Evolutionary conservation across 1,140 invertebrate species (phyloP).

Genomic region (Zelostemma sp.): DNA sequence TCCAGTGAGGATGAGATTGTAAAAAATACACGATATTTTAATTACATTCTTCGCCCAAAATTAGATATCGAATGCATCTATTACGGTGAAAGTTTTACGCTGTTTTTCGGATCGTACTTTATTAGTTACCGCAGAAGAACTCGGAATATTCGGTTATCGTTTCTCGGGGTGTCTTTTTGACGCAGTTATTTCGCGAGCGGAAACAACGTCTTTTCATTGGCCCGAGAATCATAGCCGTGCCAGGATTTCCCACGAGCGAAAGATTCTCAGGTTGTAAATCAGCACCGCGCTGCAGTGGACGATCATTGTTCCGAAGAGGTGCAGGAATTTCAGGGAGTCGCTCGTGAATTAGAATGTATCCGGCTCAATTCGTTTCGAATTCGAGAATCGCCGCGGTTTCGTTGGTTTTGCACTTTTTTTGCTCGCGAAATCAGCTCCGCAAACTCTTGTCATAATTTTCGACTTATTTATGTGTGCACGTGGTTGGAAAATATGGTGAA

Average conservation of each 20-base stretch:
- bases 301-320: conserved; percentile 49
- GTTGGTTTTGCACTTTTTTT: conserved; percentile 13
- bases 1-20: too few relatives aligned
- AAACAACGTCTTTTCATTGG: conserved; percentile 45
- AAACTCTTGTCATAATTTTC: background rate
- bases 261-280: conserved; percentile 57
- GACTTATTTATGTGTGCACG: conserved; percentile 2
- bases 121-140: too few relatives aligned
- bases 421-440: too few relatives aligned
- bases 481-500: too few relatives aligned
- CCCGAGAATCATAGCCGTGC: conserved; percentile 44
- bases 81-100: too few relatives aligned
- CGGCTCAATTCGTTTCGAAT: conserved; percentile 45
- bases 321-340: conserved; percentile 47
- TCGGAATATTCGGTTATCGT: too few relatives aligned
- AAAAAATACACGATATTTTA: too few relatives aligned
- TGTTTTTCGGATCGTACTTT: too few relatives aligned
- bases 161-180: too few relatives aligned
- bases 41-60: too few relatives aligned
- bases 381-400: conserved; percentile 44
- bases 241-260: conserved; percentile 55
- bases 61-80: too few relatives aligned
- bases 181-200: conserved; percentile 40
- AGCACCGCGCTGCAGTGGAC: conserved; percentile 46
- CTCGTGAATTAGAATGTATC: conserved; percentile 50